These are phyloP conservation scores for Virgularia gustaviana DNA, from an alignment of 92 coral and sea anemone genomes.

Conservation along the genomic window DNA sequence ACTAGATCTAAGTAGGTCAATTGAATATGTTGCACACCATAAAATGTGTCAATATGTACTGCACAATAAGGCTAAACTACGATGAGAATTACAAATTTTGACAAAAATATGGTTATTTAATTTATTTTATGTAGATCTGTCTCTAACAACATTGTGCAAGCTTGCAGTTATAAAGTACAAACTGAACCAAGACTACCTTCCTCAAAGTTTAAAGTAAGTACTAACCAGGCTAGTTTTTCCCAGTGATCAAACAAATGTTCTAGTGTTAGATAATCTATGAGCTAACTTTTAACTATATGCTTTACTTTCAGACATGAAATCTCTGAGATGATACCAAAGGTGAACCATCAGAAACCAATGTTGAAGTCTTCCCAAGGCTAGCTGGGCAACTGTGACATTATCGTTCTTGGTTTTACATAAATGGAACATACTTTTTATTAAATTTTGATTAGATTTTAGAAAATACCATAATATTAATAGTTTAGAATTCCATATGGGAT, in stretches of 20 bases:
- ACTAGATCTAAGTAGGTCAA: slow-evolving; percentile 80
- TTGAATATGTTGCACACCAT: neutral
- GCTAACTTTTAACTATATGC: too few species aligned
- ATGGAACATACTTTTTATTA: too few species aligned
- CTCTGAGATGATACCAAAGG: neutral
- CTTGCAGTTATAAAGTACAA: slow-evolving; percentile 76
- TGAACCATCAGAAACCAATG: neutral
- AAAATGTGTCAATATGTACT: too few species aligned
- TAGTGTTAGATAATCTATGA: too few species aligned
- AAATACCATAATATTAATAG: too few species aligned
- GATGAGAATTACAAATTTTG: neutral
- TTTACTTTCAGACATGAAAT: slow-evolving; percentile 16
- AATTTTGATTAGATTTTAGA: too few species aligned
- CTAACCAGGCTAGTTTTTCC: neutral
- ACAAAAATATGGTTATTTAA: neutral
- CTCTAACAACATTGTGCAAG: slow-evolving; percentile 81
- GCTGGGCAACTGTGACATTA: too few species aligned
- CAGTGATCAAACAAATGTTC: neutral
- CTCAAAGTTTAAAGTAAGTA: slow-evolving; percentile 75
- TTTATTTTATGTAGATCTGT: slow-evolving; percentile 61
- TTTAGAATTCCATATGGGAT: too few species aligned
- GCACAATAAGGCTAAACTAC: too few species aligned
- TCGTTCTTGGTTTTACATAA: too few species aligned
- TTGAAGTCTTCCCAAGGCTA: slow-evolving; percentile 15
- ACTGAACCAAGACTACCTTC: slow-evolving; percentile 65